Evolutionary conservation across 1,140 invertebrate genomes (phyloP).

Genomic region (Metaphire vulgaris): DNA sequence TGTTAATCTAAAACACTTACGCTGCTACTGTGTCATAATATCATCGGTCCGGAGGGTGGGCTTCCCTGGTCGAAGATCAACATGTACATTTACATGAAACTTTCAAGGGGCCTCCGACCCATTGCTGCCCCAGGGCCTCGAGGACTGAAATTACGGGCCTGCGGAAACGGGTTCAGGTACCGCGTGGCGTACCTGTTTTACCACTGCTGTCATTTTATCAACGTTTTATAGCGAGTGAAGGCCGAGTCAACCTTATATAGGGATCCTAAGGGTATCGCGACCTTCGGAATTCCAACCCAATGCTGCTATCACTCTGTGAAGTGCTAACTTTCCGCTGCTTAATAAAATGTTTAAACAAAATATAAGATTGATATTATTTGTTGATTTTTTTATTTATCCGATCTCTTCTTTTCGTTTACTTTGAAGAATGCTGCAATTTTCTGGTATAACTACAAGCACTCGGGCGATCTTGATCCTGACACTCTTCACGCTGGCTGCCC

Average conservation of each 20-base stretch:
- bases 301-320: not conserved
- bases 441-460: constrained; percentile 82
- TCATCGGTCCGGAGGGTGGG: too few relatives aligned
- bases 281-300: not conserved
- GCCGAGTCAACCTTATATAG: not conserved
- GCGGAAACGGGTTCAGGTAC: too few relatives aligned
- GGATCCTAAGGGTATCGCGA: not conserved
- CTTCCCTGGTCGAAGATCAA: too few relatives aligned
- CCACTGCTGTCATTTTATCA: too few relatives aligned
- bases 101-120: too few relatives aligned
- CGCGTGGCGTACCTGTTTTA: too few relatives aligned
- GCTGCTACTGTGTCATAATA: too few relatives aligned
- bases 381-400: not conserved
- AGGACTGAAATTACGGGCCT: too few relatives aligned
- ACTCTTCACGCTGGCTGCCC: constrained; percentile 93
- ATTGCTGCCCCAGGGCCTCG: too few relatives aligned
- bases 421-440: constrained; percentile 62
- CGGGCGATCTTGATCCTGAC: constrained; percentile 76
- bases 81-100: too few relatives aligned
- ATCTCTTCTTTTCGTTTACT: not conserved
- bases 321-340: not conserved
- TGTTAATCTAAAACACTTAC: too few relatives aligned
- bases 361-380: not conserved
- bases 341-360: not conserved
- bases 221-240: too few relatives aligned